Conservation (phyloP, 2,113 vertebrate genomes). For the Pimephales promelas region DNA sequence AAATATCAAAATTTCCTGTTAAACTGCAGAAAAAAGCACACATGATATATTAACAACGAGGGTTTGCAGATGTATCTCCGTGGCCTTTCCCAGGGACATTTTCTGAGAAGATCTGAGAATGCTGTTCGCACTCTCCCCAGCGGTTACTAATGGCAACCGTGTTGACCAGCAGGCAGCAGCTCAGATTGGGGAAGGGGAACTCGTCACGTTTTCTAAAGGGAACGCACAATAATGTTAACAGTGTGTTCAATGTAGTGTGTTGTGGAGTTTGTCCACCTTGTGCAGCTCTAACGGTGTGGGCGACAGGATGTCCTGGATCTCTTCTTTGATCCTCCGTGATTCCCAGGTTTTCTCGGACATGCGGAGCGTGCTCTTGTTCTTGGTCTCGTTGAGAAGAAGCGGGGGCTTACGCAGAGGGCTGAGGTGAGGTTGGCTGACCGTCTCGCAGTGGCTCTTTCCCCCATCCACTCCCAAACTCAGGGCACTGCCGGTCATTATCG, state of each 20-base stretch:
- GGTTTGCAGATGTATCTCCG: neutral
- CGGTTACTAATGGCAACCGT: neutral
- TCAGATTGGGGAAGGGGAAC: neutral
- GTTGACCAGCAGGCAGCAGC: neutral
- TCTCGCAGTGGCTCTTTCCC: constrained; percentile 76
- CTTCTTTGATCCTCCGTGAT: constrained; percentile 82
- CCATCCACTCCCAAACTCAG: constrained; percentile 85
- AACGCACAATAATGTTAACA: neutral
- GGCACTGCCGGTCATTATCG: constrained; percentile 92
- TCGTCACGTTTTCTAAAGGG: neutral
- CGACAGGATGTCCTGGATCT: constrained; percentile 87
- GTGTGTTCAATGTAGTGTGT: neutral
- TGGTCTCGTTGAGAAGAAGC: constrained; percentile 69
- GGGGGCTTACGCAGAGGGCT: constrained; percentile 76
- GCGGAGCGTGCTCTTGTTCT: constrained; percentile 72
- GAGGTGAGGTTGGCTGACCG: constrained; percentile 72
- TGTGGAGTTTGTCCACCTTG: constrained; percentile 76
- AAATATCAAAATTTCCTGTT: neutral
- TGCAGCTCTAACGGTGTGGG: constrained; percentile 88
- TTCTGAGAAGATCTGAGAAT: neutral
- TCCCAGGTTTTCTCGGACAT: constrained; percentile 84
- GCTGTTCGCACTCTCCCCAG: neutral
- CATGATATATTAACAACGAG: neutral
- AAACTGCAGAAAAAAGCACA: neutral
- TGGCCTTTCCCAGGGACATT: neutral